Evolutionary conservation across 2,888 invertebrate species (phyloP).

Genomic region (Chrysolina haemoptera): DNA sequence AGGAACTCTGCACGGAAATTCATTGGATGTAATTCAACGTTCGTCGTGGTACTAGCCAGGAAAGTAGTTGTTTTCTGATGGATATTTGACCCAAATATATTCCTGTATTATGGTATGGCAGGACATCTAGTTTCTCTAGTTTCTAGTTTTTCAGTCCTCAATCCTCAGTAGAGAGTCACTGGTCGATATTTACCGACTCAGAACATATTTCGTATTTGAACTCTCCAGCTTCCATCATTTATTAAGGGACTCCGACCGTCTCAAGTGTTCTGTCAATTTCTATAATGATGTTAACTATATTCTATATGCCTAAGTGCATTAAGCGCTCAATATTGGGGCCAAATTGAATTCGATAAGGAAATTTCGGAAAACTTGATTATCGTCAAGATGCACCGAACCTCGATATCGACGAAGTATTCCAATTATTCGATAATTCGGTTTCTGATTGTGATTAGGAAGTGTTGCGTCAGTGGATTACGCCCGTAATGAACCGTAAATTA

Average conservation of each 20-base stretch:
- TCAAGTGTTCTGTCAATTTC: slow-evolving; percentile 29
- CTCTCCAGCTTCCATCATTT: neutral
- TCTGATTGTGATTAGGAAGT: slow-evolving; percentile 18
- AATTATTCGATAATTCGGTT: slow-evolving; percentile 20
- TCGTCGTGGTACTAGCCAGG: no score
- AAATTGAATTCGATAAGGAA: slow-evolving; percentile 39
- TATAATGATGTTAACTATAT: slow-evolving; percentile 38
- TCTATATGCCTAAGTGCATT: slow-evolving; percentile 38
- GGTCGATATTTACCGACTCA: no score
- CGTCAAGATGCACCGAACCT: slow-evolving; percentile 29
- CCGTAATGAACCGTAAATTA: neutral
- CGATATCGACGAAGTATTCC: slow-evolving; percentile 16
- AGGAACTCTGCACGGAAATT: no score
- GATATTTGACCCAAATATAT: no score
- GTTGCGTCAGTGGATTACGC: neutral
- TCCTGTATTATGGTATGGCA: no score
- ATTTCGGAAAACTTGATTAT: slow-evolving; percentile 39
- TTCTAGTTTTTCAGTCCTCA: no score
- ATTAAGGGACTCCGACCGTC: neutral
- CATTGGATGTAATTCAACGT: no score
- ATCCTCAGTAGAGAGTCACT: no score
- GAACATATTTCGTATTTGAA: no score
- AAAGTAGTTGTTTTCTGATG: no score
- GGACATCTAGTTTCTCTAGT: no score
- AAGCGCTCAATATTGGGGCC: slow-evolving; percentile 38